Conservation (phyloP, 1,140 invertebrate species). For the Orchestia grillus region DNA sequence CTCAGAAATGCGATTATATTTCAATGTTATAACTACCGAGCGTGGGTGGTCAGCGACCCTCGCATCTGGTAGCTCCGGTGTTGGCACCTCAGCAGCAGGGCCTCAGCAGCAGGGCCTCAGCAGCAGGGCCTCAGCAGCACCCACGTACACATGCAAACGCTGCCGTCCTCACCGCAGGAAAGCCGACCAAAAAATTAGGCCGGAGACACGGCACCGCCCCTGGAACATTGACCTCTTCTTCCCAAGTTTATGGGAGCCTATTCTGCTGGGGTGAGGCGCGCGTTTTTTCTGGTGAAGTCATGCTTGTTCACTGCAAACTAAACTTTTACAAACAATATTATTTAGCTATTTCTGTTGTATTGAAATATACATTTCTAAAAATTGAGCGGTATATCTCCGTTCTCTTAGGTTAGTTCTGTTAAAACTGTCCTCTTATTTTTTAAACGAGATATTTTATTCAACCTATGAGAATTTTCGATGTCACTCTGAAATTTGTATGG, state of each 20-base stretch:
- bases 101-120: too few species aligned
- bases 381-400: not conserved
- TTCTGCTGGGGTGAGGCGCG: not conserved
- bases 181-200: not conserved
- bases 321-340: not conserved
- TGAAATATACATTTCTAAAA: not conserved
- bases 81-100: too few species aligned
- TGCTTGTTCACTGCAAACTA: not conserved
- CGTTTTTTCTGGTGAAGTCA: not conserved
- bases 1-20: too few species aligned
- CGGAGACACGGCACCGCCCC: slow-evolving; percentile 10
- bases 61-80: too few species aligned
- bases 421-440: too few species aligned
- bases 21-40: too few species aligned
- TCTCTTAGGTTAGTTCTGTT: not conserved
- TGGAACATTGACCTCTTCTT: not conserved
- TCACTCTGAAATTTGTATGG: not conserved
- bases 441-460: not conserved
- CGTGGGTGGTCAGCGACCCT: too few species aligned
- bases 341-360: not conserved
- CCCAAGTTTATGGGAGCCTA: not conserved
- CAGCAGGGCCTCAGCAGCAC: too few species aligned
- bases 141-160: not conserved
- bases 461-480: not conserved
- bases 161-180: not conserved